Evolutionary conservation across 2,888 invertebrate species (phyloP), one percentile per base, ranked within the genome.

Genomic region (Lycaena phlaeas): DNA sequence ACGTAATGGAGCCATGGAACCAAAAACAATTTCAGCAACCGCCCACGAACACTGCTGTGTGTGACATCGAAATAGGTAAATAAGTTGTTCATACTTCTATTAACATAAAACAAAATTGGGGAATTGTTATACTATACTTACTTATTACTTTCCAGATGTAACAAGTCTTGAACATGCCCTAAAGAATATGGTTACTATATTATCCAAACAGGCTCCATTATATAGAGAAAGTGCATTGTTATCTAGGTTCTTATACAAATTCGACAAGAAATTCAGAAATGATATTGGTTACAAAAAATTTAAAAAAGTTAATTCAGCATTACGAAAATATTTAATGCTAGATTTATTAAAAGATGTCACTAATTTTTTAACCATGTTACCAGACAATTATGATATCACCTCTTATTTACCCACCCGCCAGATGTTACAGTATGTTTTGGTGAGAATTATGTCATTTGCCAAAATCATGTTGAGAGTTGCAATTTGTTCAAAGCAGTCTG

Each of bases 261-360:
- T 84, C 67, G 87, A 87, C 49, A 82, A 75, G 43, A 88, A 88
- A 59, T 87, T 88, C 52, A 71, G 87, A 10, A 81, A 70, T 48
- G 88, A 88, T 48, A 87, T 87, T 43, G 88, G 88, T 0, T 77
- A 85, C 30, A 81, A 82, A 49, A 70, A 74, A 48, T 79, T 88
- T 46, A 85, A 76, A 49, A 87, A 87, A 64, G 72, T 86, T 0
- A 85, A 87, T 45, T 69, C 78, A 43, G 79, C 86, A 2, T 50
- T 88, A 14, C 66, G 75, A 4, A 87, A 76, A 56, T 88, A 87
- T 58, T 62, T 87, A 27, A 55, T 58, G 22, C 45, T 88, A 11
- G 69, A 79, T 39, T 50, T 88, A 2, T 53, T 77, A 17, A 86
- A 77, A 50, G 86, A 86, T 48, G 44, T 81, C 29, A 63, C 77